phyloP scores from a whole-genome alignment of 2,797 vertebrate species.

The Enteromius treurensis region DNA sequence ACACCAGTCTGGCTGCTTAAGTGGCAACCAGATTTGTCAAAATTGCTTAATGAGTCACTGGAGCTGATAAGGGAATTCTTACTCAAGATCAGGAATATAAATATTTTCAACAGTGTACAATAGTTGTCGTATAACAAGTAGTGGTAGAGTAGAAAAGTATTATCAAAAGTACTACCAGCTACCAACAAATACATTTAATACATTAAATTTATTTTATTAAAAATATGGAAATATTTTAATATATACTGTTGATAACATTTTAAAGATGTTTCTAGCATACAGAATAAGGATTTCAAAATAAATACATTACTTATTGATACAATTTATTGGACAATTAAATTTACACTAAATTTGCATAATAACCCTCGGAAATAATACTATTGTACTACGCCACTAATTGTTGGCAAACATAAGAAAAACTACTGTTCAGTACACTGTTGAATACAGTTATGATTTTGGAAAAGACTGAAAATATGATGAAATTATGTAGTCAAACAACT shows the following conservation, averaged over 20 bases:
- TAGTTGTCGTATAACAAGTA: neutral
- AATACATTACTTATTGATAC: too few relatives aligned
- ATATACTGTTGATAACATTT: neutral
- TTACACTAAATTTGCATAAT: neutral
- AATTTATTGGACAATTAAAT: neutral
- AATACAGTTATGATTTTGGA: neutral
- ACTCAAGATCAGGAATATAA: conserved; percentile 8
- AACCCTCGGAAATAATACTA: neutral
- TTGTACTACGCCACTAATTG: neutral
- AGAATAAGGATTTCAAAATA: neutral
- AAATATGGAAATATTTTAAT: neutral
- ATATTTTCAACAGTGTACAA: neutral
- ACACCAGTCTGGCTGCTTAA: conserved; percentile 10
- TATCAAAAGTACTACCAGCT: neutral
- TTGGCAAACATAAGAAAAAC: neutral
- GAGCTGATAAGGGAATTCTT: conserved; percentile 27
- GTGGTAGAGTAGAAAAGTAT: neutral
- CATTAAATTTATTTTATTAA: neutral
- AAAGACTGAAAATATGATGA: neutral
- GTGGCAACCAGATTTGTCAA: conserved; percentile 4
- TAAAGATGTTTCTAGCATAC: neutral
- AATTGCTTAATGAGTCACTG: conserved; percentile 44
- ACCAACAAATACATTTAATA: neutral
- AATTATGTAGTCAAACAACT: neutral
- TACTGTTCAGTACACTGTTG: neutral